Evolutionary conservation across 1,140 invertebrate species (phyloP), one percentile per base, ranked within the genome.

Genomic region (Apis dorsata): DNA sequence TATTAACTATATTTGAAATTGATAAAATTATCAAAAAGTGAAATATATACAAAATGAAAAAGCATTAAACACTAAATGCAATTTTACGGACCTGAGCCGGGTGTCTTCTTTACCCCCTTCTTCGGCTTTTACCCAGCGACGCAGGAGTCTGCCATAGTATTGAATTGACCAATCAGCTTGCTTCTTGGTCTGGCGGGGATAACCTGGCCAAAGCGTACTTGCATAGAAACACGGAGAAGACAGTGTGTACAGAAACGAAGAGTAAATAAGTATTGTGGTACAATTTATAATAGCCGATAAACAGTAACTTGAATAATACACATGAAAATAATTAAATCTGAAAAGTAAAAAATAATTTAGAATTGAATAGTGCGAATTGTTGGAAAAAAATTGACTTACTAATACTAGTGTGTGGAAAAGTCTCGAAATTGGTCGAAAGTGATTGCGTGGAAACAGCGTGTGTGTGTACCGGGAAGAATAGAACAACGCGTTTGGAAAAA

Each of bases 161-260:
- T 11, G 53, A 83, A 9, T 34, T 49, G 53, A 74, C 85, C 81
- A 87, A 87, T 87, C 86, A n/a, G 73, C 59, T 81, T n/a, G 81
- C 73, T 51, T 55, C 44, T 72, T 63, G 51, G 24, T 28, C 55
- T 83, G 63, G 62, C 59, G n/a, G 65, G 49, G 75, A 70, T 81
- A 79, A 87, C 69, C 78, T 84, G 75, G 82, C 24, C 34, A 51
- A 59, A 81, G n/a, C 60, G 69, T 86, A 72, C 70, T 72, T 34
- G 59, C 53, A 78, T 13, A 79, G 77, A 55, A 57, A 49, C 9
- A 72, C 85, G 44, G 34, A 53, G 24, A 21, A 19, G 19, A 19
- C 21, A 63, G 66, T 83, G 70, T 65, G 28, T 79, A 70, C 59
- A 59, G 75, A 62, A 55, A 12, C 49, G 17, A 70, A 12, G 13